Conservation (phyloP, 2,113 vertebrate genomes). For the Uria aalge region DNA sequence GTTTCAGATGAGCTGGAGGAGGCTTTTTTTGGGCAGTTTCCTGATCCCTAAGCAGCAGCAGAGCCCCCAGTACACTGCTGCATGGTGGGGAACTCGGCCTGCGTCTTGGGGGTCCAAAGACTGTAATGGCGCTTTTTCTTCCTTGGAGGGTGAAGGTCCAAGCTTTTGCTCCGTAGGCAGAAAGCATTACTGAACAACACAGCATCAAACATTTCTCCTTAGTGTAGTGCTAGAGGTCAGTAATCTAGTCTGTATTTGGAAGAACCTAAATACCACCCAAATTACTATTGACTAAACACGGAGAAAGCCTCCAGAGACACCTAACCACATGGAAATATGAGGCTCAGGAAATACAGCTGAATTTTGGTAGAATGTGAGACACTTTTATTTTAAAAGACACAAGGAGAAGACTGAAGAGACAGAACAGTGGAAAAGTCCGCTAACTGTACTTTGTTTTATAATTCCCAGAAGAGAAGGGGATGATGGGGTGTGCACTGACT, state of each 20-base stretch:
- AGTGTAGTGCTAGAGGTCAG: background rate
- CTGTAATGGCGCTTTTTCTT: background rate
- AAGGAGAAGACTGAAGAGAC: background rate
- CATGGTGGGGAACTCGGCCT: background rate
- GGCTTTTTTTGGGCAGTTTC: background rate
- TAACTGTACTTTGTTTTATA: background rate
- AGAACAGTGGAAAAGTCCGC: background rate
- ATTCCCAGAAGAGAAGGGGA: background rate
- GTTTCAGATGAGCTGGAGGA: background rate
- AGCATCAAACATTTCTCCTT: background rate
- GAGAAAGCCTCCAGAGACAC: background rate
- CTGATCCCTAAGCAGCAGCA: background rate
- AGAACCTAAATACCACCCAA: background rate
- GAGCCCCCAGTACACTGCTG: background rate
- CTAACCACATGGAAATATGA: background rate
- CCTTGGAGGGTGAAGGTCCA: background rate
- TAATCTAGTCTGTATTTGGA: background rate
- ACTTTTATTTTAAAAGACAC: background rate
- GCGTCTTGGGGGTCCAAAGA: background rate
- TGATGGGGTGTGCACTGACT: background rate
- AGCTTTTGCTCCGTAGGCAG: background rate
- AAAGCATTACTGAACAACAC: background rate
- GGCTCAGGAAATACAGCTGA: background rate
- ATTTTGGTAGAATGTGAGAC: background rate
- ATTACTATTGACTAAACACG: background rate